Conservation (phyloP, 2,113 vertebrate species). For the Passer montanus region DNA sequence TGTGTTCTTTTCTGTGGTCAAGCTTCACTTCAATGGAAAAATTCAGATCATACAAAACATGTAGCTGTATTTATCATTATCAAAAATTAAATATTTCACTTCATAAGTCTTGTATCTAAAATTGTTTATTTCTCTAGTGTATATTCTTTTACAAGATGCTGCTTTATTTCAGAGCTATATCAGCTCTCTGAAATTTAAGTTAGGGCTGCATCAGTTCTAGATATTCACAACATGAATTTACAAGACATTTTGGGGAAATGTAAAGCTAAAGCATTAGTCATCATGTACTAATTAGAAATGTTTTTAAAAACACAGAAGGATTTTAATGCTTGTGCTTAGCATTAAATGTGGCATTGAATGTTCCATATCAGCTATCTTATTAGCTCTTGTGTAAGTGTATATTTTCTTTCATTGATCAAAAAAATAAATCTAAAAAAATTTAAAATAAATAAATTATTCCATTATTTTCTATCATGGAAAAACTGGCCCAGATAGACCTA, state of each 20-base stretch:
- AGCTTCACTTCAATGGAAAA: neutral
- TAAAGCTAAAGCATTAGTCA: neutral
- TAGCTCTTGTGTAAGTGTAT: neutral
- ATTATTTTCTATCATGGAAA: neutral
- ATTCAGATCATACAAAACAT: neutral
- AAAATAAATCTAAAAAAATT: neutral
- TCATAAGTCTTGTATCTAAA: neutral
- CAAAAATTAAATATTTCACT: neutral
- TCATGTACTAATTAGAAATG: neutral
- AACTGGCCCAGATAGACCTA: neutral
- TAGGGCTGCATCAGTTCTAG: neutral
- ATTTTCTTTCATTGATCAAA: neutral
- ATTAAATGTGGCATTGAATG: neutral
- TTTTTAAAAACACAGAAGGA: neutral
- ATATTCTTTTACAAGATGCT: neutral
- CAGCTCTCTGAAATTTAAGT: neutral
- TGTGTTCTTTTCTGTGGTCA: neutral
- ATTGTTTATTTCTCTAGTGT: neutral
- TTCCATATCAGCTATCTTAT: neutral
- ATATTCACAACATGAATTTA: neutral
- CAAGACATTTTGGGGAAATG: neutral
- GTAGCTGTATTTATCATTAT: neutral
- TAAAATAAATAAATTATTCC: neutral
- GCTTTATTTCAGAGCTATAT: neutral
- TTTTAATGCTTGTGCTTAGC: neutral